A percentile compares a stretch with the other conserved stretches of the same genome.
Evolutionary conservation across 2,797 vertebrate species (phyloP).

Genomic region (Brachymystax lenok): DNA sequence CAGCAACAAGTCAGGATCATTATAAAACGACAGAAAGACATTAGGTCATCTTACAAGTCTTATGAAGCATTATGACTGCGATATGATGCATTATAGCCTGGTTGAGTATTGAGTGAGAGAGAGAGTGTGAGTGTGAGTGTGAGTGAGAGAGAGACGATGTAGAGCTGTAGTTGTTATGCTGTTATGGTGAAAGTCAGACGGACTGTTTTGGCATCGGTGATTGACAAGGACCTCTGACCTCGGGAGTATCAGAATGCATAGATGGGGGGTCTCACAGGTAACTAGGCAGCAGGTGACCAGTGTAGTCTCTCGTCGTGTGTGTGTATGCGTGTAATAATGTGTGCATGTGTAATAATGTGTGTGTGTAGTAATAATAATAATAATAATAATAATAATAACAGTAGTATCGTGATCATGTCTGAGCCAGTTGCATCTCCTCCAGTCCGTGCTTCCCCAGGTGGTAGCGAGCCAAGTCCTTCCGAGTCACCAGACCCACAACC

Average conservation of each 20-base stretch:
- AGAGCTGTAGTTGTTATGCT: neutral
- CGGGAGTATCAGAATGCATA: conserved; percentile 35
- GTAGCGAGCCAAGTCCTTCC: conserved; percentile 96
- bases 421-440: conserved; percentile 91
- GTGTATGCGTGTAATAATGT: neutral
- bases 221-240: conserved; percentile 6
- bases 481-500: too few relatives aligned
- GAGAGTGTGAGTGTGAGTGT: fast-evolving
- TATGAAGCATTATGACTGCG: too few relatives aligned
- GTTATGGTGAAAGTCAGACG: neutral
- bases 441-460: conserved; percentile 92
- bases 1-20: too few relatives aligned
- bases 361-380: neutral
- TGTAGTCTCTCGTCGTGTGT: conserved; percentile 12
- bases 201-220: conserved; percentile 22
- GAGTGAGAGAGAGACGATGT: too few relatives aligned
- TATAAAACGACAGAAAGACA: too few relatives aligned
- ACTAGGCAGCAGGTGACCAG: conserved; percentile 52
- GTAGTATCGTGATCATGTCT: conserved; percentile 80
- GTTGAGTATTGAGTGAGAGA: too few relatives aligned
- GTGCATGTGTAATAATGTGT: conserved; percentile 72
- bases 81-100: too few relatives aligned
- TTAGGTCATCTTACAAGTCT: too few relatives aligned
- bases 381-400: neutral
- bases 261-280: conserved; percentile 38